phyloP scores from a whole-genome alignment of 2,113 vertebrate genomes.

The Lathamus discolor region DNA sequence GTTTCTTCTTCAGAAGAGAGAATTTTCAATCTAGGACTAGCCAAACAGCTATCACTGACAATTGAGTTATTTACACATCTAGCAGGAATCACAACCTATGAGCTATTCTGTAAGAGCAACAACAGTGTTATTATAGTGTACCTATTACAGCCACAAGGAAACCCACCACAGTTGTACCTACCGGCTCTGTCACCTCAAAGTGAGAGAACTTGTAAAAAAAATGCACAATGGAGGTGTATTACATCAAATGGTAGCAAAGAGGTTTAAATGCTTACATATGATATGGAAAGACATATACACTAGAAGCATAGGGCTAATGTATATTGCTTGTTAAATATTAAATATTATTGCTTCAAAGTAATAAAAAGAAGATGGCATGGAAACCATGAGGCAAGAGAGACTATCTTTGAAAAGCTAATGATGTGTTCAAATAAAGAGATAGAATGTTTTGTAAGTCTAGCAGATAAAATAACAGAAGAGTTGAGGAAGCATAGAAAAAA shows the following conservation, averaged over 20 bases:
- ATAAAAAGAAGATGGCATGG: not conserved
- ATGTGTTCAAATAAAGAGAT: not conserved
- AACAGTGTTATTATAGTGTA: not conserved
- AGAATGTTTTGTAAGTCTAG: not conserved
- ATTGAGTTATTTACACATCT: not conserved
- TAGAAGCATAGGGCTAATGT: not conserved
- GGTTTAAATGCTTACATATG: not conserved
- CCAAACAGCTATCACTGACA: not conserved
- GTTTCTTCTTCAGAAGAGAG: not conserved
- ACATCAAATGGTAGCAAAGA: not conserved
- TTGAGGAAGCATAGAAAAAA: not conserved
- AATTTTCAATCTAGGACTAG: not conserved
- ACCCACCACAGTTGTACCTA: fast-evolving
- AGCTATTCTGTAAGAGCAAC: not conserved
- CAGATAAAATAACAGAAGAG: not conserved
- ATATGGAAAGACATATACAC: not conserved
- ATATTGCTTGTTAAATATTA: not conserved
- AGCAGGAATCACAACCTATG: not conserved
- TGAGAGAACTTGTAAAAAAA: not conserved
- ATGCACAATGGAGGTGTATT: not conserved
- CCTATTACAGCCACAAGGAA: not conserved
- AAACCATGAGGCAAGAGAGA: not conserved
- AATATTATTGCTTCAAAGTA: not conserved
- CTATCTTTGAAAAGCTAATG: not conserved
- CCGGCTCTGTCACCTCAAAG: not conserved